Base-by-base conservation (phyloP, 2,888 invertebrate species). In the Pseudococcus longispinus region DNA sequence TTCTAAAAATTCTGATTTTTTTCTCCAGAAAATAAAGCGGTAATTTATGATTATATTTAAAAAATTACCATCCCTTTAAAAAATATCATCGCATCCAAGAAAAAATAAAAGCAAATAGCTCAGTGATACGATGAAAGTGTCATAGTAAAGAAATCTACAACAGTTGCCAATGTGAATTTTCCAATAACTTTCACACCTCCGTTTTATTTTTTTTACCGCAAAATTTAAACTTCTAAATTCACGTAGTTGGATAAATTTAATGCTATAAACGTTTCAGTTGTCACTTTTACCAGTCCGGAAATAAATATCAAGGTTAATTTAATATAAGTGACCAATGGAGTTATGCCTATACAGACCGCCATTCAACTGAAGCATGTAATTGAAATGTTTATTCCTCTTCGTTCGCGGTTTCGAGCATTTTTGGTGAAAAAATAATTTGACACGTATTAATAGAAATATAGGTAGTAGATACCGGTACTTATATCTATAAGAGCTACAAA, bases 301-400 rank as follows among this genome's bases (percentile, higher is more conserved):
- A 70, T 80, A 42, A 37, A 42, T 29, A 20, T 42, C 77, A 80
- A 80, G 77, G 77, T 42, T 80, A 80, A 80, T 80, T 42, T 20
- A 80, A 80, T 42, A 42, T 42, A 80, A 80, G 32, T 80, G 42
- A 80, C 77, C 77, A 23, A 80, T 42, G 20, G 29, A 37, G n/a
- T 42, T 20, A 2, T 1, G 9, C 20, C 23, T 23, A 23, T 23
- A 80, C 42, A 13, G 77, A 37, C 20, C 42, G 20, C 60, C 13
- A 18, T 80, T 80, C 77, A 80, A 80, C 29, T 80, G 20, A 42
- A 80, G 77, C 77, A 42, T 80, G 77, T 80, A 80, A 80, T 80
- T 42, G 77, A 80, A 42, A 20, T 20, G 2, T 29, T 80, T 42
- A 80, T 80, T 32, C 20, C 11, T 42, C 13, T 80, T 80, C n/a